Conservation (phyloP, 2,113 vertebrate genomes). For the cat (Felis catus) region F.catus_Fca126_mat1.0 CM031412.1:238226501-238227000, state of each 20-base stretch:
- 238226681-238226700: neutral
- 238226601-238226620: neutral
- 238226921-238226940: conserved; percentile 84
- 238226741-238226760: neutral
- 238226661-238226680: accelerated
- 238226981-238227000: conserved; percentile 81
- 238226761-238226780: neutral
- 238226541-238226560: neutral
- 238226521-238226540: neutral
- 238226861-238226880: conserved; percentile 83
- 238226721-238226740: accelerated
- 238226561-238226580: neutral
- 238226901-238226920: conserved; percentile 85
- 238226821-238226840: conserved; percentile 72
- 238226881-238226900: conserved; percentile 81
- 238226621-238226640: accelerated
- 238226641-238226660: neutral
- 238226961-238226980: conserved; percentile 27
- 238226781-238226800: neutral
- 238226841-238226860: conserved; percentile 82
- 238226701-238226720: accelerated
- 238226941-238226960: conserved; percentile 84
- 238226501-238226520: accelerated
- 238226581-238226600: neutral
- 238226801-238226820: neutral